A percentile compares a stretch with the other conserved stretches of the same genome.
These are phyloP conservation scores for Montipora cactus DNA, from an alignment of 64 coral and sea anemone genomes.

Conservation along the genomic window DNA sequence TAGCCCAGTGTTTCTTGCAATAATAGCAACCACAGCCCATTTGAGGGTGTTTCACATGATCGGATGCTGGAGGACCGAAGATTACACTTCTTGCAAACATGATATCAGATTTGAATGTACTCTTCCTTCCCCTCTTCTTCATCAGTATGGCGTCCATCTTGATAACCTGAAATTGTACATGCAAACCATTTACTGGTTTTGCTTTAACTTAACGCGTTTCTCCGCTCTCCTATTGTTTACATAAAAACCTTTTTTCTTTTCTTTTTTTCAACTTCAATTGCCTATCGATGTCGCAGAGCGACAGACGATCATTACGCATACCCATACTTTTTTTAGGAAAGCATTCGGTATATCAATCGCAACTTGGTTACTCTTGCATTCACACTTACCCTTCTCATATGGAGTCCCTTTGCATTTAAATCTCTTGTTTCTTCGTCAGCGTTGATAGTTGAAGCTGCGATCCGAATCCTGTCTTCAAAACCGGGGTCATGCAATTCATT, in stretches of 20 bases:
- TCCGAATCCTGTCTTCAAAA: not conserved
- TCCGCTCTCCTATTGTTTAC: not conserved
- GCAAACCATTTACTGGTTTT: not conserved
- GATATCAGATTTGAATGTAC: not conserved
- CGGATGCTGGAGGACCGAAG: not conserved
- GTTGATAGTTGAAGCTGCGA: not conserved
- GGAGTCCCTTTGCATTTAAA: not conserved
- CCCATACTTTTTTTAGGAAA: too few relatives aligned
- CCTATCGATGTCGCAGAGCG: too few relatives aligned
- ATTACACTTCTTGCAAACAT: conserved; percentile 6
- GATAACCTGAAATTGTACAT: not conserved
- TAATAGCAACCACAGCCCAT: not conserved
- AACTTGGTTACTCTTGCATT: too few relatives aligned
- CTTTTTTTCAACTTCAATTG: not conserved
- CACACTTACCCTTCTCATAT: not conserved
- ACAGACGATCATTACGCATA: not conserved
- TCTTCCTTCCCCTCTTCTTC: not conserved
- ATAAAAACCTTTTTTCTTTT: not conserved
- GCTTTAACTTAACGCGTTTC: not conserved
- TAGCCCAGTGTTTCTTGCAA: conserved; percentile 2
- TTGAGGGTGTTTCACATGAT: conserved; percentile 1
- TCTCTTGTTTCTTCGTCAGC: not conserved
- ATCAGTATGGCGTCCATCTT: not conserved
- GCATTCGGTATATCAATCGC: too few relatives aligned
- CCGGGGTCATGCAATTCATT: not conserved